phyloP scores from a whole-genome alignment of 2,797 vertebrate genomes.

The Alouatta caraya region DNA sequence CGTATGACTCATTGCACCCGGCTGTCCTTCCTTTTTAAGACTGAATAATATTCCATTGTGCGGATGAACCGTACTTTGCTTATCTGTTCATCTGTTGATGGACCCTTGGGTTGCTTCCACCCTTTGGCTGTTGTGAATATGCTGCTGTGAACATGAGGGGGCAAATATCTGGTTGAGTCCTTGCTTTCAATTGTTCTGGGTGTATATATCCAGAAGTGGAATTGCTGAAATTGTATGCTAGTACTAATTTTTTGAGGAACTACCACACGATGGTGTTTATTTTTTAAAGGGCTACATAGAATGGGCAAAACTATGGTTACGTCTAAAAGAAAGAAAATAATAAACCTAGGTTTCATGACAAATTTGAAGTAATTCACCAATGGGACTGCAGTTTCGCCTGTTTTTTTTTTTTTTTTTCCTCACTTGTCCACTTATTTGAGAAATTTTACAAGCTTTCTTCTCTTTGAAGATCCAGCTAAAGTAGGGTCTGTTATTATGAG shows the following conservation, averaged over 20 bases:
- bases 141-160: background rate
- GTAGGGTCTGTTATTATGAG: background rate
- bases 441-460: background rate
- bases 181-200: background rate
- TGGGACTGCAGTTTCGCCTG: background rate
- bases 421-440: background rate
- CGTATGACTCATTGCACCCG: too few relatives aligned
- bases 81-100: background rate
- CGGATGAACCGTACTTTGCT: background rate
- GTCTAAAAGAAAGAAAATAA: background rate
- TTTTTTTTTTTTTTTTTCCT: background rate
- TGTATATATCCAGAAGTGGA: background rate
- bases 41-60: background rate
- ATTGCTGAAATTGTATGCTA: background rate
- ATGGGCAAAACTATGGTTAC: background rate
- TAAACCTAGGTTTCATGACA: background rate
- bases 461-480: background rate
- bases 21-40: background rate
- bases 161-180: background rate
- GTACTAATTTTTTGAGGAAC: background rate
- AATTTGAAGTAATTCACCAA: background rate
- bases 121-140: background rate
- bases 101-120: background rate
- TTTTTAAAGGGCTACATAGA: background rate
- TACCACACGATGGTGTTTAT: background rate